Conservation (phyloP, 2,113 vertebrate species). For the Brachyhypopomus gauderio region DNA sequence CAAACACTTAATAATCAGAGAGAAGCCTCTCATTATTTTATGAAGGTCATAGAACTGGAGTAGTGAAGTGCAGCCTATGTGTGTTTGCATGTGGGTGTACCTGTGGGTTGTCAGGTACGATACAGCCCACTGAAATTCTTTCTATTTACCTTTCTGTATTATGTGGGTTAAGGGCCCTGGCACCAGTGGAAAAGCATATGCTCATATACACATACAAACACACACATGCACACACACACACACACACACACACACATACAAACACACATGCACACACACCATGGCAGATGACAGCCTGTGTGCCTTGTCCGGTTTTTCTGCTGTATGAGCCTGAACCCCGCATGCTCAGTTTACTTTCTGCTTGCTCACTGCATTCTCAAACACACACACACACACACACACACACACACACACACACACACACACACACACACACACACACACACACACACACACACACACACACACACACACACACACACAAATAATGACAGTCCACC, state of each 20-base stretch:
- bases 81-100: not conserved
- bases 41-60: too few species aligned
- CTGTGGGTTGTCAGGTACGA: not conserved
- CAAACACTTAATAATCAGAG: too few species aligned
- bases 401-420: too few species aligned
- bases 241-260: not conserved
- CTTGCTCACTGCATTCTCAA: not conserved
- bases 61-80: not conserved
- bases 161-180: constrained; percentile 10
- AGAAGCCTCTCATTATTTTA: too few species aligned
- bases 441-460: constrained; percentile 28
- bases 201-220: not conserved
- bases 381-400: not conserved
- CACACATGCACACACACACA: constrained; percentile 13
- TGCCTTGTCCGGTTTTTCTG: constrained; percentile 20
- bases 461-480: constrained; percentile 9
- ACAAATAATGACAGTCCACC: not conserved
- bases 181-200: constrained; percentile 6
- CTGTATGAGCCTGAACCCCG: constrained; percentile 7
- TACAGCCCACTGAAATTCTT: constrained; percentile 9
- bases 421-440: constrained; percentile 1
- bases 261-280: not conserved
- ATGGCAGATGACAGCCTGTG: not conserved
- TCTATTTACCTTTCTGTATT: constrained; percentile 21
- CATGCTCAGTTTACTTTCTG: constrained; percentile 17